A percentile compares a stretch with the other conserved stretches of the same genome.
phyloP scores from a whole-genome alignment of 1,140 invertebrate genomes.

The Gyrodactylus salaris region DNA sequence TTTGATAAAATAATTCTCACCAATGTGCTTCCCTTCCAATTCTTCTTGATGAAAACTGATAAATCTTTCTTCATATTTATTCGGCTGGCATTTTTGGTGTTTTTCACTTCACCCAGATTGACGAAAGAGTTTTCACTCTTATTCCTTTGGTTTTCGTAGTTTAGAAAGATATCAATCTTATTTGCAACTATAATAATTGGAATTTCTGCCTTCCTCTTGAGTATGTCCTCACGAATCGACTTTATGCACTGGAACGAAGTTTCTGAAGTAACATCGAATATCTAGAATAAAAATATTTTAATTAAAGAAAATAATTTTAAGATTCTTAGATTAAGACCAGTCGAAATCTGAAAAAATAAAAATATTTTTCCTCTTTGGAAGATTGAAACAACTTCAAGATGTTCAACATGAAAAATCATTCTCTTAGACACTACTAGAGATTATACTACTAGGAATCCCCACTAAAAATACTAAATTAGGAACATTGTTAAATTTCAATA shows the following conservation, averaged over 20 bases:
- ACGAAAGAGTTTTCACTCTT: neutral
- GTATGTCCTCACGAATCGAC: neutral
- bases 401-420: no score
- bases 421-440: no score
- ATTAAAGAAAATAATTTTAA: no score
- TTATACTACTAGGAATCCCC: no score
- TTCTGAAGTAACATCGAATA: slow-evolving; percentile 1
- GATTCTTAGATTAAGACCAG: no score
- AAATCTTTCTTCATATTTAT: slow-evolving; percentile 1
- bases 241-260: neutral
- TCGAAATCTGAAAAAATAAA: no score
- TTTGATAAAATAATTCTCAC: no score
- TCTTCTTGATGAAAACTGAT: neutral
- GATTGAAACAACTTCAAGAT: no score
- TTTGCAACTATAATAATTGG: slow-evolving; percentile 2
- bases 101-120: neutral
- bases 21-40: neutral
- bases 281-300: no score
- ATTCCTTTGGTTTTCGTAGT: neutral
- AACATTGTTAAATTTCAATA: no score
- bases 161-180: neutral
- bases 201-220: neutral
- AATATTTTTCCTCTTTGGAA: no score
- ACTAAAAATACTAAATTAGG: no score
- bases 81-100: neutral